These are phyloP conservation scores for Trichogramma pretiosum DNA, from an alignment of 1,140 invertebrate species.

Conservation along the genomic window DNA sequence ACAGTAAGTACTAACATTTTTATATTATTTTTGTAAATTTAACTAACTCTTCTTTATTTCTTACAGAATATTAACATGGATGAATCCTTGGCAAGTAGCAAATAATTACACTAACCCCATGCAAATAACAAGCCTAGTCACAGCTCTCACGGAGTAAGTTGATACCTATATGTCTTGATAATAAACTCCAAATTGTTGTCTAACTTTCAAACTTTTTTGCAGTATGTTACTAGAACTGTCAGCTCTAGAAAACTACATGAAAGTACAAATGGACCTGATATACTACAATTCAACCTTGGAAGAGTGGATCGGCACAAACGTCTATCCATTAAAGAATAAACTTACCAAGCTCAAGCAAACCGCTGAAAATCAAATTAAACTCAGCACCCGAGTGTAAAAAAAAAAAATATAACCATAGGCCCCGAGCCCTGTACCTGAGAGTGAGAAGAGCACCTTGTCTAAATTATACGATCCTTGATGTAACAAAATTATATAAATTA, in stretches of 20 bases:
- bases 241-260: conserved; percentile 47
- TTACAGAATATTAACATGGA: conserved; percentile 57
- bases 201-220: conserved; percentile 19
- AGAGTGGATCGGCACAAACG: conserved; percentile 50
- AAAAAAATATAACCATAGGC: too few species aligned
- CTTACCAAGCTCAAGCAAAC: conserved; percentile 45
- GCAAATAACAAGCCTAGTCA: conserved; percentile 53
- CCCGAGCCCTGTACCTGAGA: too few species aligned
- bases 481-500: too few species aligned
- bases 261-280: conserved; percentile 45
- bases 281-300: conserved; percentile 47
- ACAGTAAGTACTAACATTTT: conserved; percentile 43
- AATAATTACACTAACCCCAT: conserved; percentile 58
- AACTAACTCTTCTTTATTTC: conserved; percentile 14
- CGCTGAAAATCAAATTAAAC: conserved; percentile 44
- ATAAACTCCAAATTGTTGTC: not conserved
- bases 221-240: conserved; percentile 48
- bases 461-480: not conserved
- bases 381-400: conserved; percentile 35
- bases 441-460: too few species aligned
- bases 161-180: not conserved
- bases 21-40: not conserved
- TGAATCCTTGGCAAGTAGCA: conserved; percentile 60
- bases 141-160: conserved; percentile 48
- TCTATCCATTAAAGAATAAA: conserved; percentile 45